Base-by-base conservation (phyloP, 2,888 invertebrate genomes). In the Mesoligia furuncula region DNA sequence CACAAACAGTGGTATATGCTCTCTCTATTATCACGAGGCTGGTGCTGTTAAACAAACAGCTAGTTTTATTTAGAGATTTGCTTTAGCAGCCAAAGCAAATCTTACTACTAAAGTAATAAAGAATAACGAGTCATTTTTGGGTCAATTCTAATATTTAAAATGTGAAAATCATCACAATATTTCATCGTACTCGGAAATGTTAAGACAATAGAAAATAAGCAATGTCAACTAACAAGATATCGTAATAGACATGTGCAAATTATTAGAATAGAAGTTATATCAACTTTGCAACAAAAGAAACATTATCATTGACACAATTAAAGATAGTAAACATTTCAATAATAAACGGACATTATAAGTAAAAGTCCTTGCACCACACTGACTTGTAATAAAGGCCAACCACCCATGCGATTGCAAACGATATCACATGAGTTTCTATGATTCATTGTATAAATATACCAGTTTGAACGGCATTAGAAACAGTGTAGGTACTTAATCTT, bases 291-390 rank as follows among this genome's bases (percentile, higher is more conserved):
- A 86, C 79, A 88, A 88, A 80, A 79, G 84, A 86, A 79, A 87
- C 84, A 90, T 87, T 87, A 88, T 74, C 90, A 90, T 90, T 91
- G 90, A 91, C 91, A 91, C 90, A 89, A 88, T 90, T 88, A 86
- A 86, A 88, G 78, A 83, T 77, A 64, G 81, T 71, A 79, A 76
- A 80, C 84, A 84, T 85, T 89, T 85, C 70, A 87, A 87, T 85
- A 88, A 87, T 81, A 87, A 81, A 87, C 80, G 84, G 82, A 88
- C 84, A 87, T 86, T 88, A 87, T 75, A 85, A 87, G 88, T 89
- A 89, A 90, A 90, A 92, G 88, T 91, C 93, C 92, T 92, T 91
- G 92, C 91, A 89, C 89, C 83, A 90, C 89, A 86, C 85, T 76
- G 85, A 86, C 77, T 87, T 65, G 85, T 79, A 80, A 81, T 88